Base-by-base conservation (phyloP, 2,888 invertebrate species). In the Blera fallax region DNA sequence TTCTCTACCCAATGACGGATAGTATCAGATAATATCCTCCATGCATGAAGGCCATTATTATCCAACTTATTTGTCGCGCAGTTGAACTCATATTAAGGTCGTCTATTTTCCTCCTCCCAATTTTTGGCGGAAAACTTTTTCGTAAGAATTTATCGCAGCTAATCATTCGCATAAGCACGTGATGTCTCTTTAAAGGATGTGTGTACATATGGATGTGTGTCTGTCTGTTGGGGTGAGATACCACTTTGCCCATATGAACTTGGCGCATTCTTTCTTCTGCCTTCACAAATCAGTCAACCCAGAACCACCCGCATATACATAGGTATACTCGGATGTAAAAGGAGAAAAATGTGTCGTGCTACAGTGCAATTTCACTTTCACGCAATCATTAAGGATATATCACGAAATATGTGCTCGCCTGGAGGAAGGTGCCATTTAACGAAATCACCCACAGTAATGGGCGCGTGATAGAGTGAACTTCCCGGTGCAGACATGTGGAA, bases 341-440 rank as follows among this genome's bases (percentile, higher is more conserved):
- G 4, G 14, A 14, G 4, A 27, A 0, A 60, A 29, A 45, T 34
- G 21, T 80, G 37, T 72, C 85, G 76, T 85, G 85, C 65, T 58
- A 40, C 21, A 76, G 60, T 65, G 43, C 76, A 81, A 85, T 85
- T 85, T 77, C 65, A 62, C 70, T 81, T 67, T 62, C 76, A 85
- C 65, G 65, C 81, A 81, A 81, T 72, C 81, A 72, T 81, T 77
- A 81, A 52, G 74, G 64, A 69, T 67, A 84, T 79, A 79, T 79
- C 79, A 79, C 40, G 73, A 69, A 52, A 52, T 58, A 18, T 60
- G 29, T 62, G 56, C 29, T 24, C 11, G 45, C 43, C 52, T 24
- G 64, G 18, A 81, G 81, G 76, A 85, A 76, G 76, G 85, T 77
- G 81, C 76, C 81, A 85, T 85, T 85, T 81, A 77, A 72, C 76